Evolutionary conservation across 64 coral and sea anemone genomes (phyloP).

Genomic region (Montipora sp.): DNA sequence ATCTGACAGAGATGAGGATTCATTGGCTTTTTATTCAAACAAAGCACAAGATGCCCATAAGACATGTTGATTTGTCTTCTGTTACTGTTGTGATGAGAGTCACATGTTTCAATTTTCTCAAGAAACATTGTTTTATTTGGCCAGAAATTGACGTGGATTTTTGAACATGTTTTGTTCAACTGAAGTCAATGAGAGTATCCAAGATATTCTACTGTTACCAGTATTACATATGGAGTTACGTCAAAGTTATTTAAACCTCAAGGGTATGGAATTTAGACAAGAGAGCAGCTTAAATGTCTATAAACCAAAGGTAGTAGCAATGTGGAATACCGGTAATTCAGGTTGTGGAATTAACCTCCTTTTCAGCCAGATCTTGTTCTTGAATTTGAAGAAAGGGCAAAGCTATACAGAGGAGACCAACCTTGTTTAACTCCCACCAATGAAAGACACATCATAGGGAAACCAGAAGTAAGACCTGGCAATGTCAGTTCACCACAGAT

Average conservation of each 20-base stretch:
- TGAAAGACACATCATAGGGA: neutral
- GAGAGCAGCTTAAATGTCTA: too few species aligned
- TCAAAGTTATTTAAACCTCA: too few species aligned
- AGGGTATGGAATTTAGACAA: neutral
- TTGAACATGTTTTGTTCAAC: too few species aligned
- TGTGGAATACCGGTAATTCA: neutral
- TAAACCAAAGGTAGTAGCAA: neutral
- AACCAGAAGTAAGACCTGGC: neutral
- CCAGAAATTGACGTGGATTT: too few species aligned
- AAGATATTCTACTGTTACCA: too few species aligned
- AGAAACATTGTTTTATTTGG: too few species aligned
- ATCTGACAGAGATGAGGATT: too few species aligned
- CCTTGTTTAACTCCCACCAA: neutral
- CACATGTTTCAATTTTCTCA: too few species aligned
- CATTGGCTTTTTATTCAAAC: too few species aligned
- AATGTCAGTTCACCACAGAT: neutral
- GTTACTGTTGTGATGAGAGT: too few species aligned
- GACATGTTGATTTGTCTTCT: neutral
- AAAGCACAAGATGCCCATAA: neutral
- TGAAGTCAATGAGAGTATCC: too few species aligned
- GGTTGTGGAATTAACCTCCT: neutral
- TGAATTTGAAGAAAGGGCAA: conserved; percentile 25
- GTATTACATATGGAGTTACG: too few species aligned
- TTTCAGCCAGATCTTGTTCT: conserved; percentile 58
- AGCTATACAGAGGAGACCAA: neutral